Evolutionary conservation across 92 coral and sea anemone species (phyloP), one percentile per base, ranked within the genome.

Genomic region (Umimayanthus chanpuru): DNA sequence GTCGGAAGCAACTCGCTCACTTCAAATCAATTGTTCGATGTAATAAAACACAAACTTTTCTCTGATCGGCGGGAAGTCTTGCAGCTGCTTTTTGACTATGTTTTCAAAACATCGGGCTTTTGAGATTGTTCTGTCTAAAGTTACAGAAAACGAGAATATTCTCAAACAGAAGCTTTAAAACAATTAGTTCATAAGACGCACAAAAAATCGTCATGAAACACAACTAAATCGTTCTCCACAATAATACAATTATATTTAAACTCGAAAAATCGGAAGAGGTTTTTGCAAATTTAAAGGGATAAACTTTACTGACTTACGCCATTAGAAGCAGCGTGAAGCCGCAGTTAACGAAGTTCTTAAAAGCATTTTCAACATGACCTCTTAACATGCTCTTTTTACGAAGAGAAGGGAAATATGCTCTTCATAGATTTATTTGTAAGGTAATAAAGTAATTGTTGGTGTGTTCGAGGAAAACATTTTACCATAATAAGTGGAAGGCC

Each of bases 11-110:
- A 43, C 44, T 83, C 26, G 44, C 26, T 73, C 66, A 26, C 50
- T 55, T 83, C 25, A 39, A 70, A 64, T 43, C 56, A 44, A 83
- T 25, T 70, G 79, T 70, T 66, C 72, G 58, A 66, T 28, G 23
- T 70, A 43, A 40, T 47, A 72, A 83, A 83, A 41, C 39, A 21
- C 66, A 28, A 47, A 41, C 56, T 30, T 29, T 47, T 70, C 20
- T 70, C 67, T 70, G 41, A 70, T 29, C 87, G 76, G 43, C 87
- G 79, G 47, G 87, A 44, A 44, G 66, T 9, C 78, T 26, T 11
- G 26, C 87, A 83, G 87, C 87, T 83, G 87, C 56, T 71, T 68
- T 25, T 26, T 26, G 40, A 79, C 47, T 15, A 67, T 70, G 65
- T 83, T 83, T 70, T 40, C 65, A 71, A 83, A 83, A 70, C 40